Base-by-base conservation (phyloP, 2,888 invertebrate genomes). In the Hoplodrina blanda region DNA sequence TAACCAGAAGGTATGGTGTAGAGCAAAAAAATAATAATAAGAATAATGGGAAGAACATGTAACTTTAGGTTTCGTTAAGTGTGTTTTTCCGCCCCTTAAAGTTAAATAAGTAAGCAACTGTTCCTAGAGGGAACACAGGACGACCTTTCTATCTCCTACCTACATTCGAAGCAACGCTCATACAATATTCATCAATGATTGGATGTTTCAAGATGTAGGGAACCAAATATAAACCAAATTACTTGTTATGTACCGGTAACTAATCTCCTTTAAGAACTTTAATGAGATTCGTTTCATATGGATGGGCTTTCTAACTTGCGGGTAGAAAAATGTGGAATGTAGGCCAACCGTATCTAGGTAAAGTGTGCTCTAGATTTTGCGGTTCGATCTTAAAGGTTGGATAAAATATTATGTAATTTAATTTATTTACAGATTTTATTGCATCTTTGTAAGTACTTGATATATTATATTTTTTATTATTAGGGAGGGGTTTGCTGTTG, bases 141-240 rank as follows among this genome's bases (percentile, higher is more conserved):
- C 11, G 55, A 60, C 56, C 56, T 50, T 66, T 69, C 71, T 72
- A 61, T 61, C 37, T 53, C 15, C 4, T 33, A 20, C 63, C 60
- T 57, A 63, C 65, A 66, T 61, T 57, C 20, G 33, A 63, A 56
- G 50, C 25, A 56, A 25, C 13, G 19, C 50, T 71, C 49, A 76
- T 79, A 49, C 50, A 80, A 76, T 80, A 80, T 78, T 80, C 67
- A 80, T 61, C 61, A 66, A 67, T 63, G 61, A 79, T 72, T 63
- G 52, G 62, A 66, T 68, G 50, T 62, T 54, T 50, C 46, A 25
- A 63, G 25, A 69, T 52, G 56, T 55, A 46, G n/a, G 46, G 41
- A 61, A 69, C 20, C 30, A 64, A 66, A 79, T 56, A 60, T 60
- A 59, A 56, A 66, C 33, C 49, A 56, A 78, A 76, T 70, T 76